These are phyloP conservation scores for Zonotrichia leucophrys DNA, from an alignment of 2,113 vertebrate species.

Conservation along the genomic window DNA sequence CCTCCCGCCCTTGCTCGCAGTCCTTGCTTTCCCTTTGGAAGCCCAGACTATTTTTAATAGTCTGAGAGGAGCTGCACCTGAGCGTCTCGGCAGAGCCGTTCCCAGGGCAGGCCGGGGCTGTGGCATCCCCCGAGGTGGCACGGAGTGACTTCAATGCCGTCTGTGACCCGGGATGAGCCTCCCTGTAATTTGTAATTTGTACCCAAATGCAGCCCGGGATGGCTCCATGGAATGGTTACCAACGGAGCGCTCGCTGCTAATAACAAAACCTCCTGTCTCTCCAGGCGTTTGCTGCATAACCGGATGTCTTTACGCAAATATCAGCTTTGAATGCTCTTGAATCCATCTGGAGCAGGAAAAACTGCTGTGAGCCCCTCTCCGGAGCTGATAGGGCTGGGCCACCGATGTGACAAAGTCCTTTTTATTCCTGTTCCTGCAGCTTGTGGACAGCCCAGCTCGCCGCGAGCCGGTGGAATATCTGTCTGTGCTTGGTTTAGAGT, in stretches of 20 bases:
- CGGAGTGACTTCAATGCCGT: neutral
- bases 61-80: conserved; percentile 10
- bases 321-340: neutral
- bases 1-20: neutral
- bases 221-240: neutral
- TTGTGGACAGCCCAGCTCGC: neutral
- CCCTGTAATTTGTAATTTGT: conserved; percentile 46
- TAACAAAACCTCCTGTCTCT: neutral
- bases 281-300: neutral
- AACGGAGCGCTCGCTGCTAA: neutral
- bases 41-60: conserved; percentile 4
- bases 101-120: neutral
- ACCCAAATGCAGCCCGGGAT: neutral
- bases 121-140: neutral
- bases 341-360: conserved; percentile 31
- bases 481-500: neutral
- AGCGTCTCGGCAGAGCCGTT: conserved; percentile 13
- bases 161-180: neutral
- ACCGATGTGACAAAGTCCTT: neutral
- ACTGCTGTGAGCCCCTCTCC: neutral
- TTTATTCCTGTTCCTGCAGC: neutral
- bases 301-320: conserved; percentile 32
- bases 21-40: neutral
- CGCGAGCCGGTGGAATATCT: neutral
- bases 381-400: neutral